Evolutionary conservation across 64 coral and sea anemone species (phyloP), one percentile per base, ranked within the genome.

Genomic region (Stichodactyla helianthus): DNA sequence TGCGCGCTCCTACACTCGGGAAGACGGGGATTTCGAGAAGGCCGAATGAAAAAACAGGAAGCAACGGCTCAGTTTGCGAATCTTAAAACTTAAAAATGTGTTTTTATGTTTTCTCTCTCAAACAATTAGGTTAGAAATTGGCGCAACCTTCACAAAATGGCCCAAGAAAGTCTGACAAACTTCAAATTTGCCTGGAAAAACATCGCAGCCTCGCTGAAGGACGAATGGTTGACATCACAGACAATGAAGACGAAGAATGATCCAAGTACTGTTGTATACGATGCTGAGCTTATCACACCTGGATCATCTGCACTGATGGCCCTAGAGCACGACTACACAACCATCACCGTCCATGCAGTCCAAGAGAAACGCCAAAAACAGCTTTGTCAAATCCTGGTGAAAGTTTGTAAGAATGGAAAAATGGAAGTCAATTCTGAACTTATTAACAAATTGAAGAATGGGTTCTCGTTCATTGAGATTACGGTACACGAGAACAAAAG

Each of bases 301-400:
- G 86, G 91, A 57, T 88, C 91, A 25, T n/a, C 52, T 55, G 86
- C 87, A 15, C 83, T 63, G 20, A 13, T 92, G 28, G 70, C 91
- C 54, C 50, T 92, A 11, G 63, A 60, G 76, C 61, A 51, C 7
- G 79, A 77, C 27, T 88, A 63, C 50, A 59, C 55, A 19, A 52
- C 19, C 18, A 14, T 92, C 55, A 79, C 31, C 31, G 70, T 92
- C 71, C 83, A 64, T 6, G 82, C 82, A 11, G 50, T 58, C 52
- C 35, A 17, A 51, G 9, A 59, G 19, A 52, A 65, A 83, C 83
- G 82, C 81, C 91, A 92, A 83, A 68, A 18, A 23, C 91, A 86
- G 55, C 67, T 92, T 26, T 92, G 91, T 63, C 80, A 88, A 61
- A 82, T 88, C 16, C 86, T 92, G 5, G 81, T 78, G 11, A 79